Percentiles rank a stretch among this genome's conserved stretches.
Conservation (phyloP, 1,140 invertebrate species). For the Anagrus nilaparvatae region DNA sequence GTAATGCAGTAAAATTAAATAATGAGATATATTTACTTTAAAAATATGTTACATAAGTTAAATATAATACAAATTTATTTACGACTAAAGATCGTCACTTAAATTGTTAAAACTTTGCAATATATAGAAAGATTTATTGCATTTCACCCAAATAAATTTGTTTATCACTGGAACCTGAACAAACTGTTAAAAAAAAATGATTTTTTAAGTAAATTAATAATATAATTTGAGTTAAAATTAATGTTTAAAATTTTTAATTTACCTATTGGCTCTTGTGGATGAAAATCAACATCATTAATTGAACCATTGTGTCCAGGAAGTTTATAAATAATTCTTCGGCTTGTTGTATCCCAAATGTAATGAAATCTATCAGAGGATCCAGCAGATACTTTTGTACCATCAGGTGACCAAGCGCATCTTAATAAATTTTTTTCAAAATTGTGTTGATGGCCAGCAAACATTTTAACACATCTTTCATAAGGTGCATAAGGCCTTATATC, state of each 20-base stretch:
- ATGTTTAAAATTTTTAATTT: slow-evolving; percentile 25
- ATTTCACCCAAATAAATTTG: slow-evolving; percentile 94
- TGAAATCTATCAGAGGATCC: slow-evolving; percentile 94
- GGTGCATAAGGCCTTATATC: slow-evolving; percentile 74
- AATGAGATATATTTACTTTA: no score
- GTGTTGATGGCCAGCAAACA: slow-evolving; percentile 89
- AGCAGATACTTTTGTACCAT: slow-evolving; percentile 70
- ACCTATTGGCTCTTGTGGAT: slow-evolving; percentile 88
- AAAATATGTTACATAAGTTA: no score
- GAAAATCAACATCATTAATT: slow-evolving; percentile 95
- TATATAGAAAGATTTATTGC: no score
- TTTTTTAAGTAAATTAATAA: slow-evolving; percentile 21
- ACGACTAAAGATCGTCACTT: no score
- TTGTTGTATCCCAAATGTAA: slow-evolving; percentile 95
- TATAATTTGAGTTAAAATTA: slow-evolving; percentile 6
- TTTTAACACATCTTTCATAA: slow-evolving; percentile 86
- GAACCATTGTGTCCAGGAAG: slow-evolving; percentile 96
- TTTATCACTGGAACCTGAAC: slow-evolving; percentile 93
- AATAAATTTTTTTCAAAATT: slow-evolving; percentile 93
- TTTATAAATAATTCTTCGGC: slow-evolving; percentile 86
- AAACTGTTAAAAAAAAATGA: slow-evolving; percentile 51
- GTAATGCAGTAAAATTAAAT: no score
- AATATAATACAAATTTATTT: background rate
- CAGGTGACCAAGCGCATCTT: slow-evolving; percentile 67
- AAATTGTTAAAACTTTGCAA: no score